Evolutionary conservation across 2,113 vertebrate genomes (phyloP), one percentile per base, ranked within the genome.

Genomic region (Eidolon helvum): DNA sequence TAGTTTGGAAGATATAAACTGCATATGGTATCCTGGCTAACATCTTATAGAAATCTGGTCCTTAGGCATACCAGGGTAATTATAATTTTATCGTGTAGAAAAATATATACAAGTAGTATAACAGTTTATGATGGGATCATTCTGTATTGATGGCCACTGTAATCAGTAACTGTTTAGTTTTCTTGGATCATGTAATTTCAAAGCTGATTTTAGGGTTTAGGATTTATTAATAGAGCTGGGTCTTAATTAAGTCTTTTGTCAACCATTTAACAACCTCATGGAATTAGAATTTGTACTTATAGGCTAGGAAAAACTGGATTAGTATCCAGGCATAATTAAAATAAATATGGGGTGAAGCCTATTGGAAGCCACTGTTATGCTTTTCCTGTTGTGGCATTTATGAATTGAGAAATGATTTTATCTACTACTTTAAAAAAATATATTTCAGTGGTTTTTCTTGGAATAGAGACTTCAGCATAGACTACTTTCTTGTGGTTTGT

Each of bases 131-230:
- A 28, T 66, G 30, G 53, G 50, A 33, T 63, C 72, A 26, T 75
- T 92, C 28, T 83, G 15, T 26, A 21, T 30, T 40, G 11, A 53
- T 55, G 69, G 26, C 69, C 24, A 19, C 43, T 88, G 55, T 59
- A 38, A 63, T 78, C 40, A 61, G 59, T 89, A 88, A 68, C 48
- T 95, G 53, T 53, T 87, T 71, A 72, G 75, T 84, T 84, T 89
- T 77, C 84, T 77, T 95, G 68, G 24, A n/a, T 88, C 40, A 22
- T 93, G 61, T 85, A n/a, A 59, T 83, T 88, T 75, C 50, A 83
- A 74, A 95, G 59, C 77, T 77, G 59, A 50, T 88, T 88, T 87
- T 40, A 43, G 48, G 53, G 50, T 68, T 82, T 87, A 92, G 90
- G 28, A 68, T 95, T 35, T 84, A 66, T 50, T 92, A 61, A 84